These are phyloP conservation scores for Sebastolobus altivelis DNA, from an alignment of 2,797 vertebrate species.

Conservation along the genomic window DNA sequence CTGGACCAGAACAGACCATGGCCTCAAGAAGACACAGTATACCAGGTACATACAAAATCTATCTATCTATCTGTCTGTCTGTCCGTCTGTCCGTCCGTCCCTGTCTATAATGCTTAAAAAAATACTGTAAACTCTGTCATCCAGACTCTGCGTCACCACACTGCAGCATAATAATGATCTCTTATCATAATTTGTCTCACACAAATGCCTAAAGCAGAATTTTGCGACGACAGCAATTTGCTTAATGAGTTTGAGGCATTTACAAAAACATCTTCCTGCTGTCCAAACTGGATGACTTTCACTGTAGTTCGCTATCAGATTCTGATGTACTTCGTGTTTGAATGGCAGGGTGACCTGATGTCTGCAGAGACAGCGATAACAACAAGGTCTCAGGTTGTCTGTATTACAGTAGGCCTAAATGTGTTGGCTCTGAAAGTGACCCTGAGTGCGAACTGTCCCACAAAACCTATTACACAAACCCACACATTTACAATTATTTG, in stretches of 20 bases:
- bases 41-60: slow-evolving; percentile 88
- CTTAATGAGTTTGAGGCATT: slow-evolving; percentile 17
- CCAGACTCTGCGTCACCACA: background rate
- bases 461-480: background rate
- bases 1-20: slow-evolving; percentile 87
- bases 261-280: background rate
- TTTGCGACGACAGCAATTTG: background rate
- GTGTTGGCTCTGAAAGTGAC: background rate
- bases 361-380: background rate
- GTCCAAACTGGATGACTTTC: background rate
- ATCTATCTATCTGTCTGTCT: background rate
- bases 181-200: background rate
- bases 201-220: background rate
- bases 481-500: background rate
- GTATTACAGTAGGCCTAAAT: background rate
- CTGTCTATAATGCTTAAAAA: background rate
- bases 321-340: background rate
- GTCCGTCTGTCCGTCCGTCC: background rate
- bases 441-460: background rate
- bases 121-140: background rate
- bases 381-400: background rate
- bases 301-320: background rate
- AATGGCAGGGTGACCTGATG: background rate
- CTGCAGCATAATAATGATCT: background rate
- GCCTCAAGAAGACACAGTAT: slow-evolving; percentile 94